Conservation (phyloP, 2,888 invertebrate species). For the Alcis repandata region DNA sequence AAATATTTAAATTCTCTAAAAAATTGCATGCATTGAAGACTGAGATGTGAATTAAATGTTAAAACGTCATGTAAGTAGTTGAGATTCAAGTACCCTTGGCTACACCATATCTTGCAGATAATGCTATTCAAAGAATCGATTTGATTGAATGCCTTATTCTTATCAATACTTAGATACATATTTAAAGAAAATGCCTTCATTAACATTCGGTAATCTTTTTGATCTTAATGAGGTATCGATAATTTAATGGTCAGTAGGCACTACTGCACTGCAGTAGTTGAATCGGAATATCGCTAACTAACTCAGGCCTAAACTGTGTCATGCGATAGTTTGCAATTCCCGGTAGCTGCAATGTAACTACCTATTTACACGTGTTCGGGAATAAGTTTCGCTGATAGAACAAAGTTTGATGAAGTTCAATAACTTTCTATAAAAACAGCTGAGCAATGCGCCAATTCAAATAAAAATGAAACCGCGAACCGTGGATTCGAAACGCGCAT, state of each 20-base stretch:
- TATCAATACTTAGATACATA: constrained; percentile 26
- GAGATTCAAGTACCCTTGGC: constrained; percentile 5
- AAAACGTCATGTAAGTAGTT: background rate
- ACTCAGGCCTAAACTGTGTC: constrained; percentile 18
- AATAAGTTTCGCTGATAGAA: constrained; percentile 14
- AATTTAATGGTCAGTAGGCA: constrained; percentile 11
- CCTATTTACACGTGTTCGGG: constrained; percentile 20
- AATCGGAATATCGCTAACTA: constrained; percentile 9
- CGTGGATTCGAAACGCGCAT: constrained; percentile 40
- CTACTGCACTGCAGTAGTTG: constrained; percentile 33
- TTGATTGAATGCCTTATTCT: constrained; percentile 25
- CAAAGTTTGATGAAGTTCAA: constrained; percentile 32
- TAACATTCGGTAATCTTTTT: constrained; percentile 25
- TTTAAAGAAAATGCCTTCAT: constrained; percentile 15
- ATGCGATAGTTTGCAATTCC: constrained; percentile 19
- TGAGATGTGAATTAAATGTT: background rate
- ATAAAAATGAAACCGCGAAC: constrained; percentile 41
- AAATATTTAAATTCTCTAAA: too few relatives aligned
- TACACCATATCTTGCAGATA: constrained; percentile 26
- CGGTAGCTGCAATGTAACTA: constrained; percentile 14
- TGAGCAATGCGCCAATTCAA: constrained; percentile 37
- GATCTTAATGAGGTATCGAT: constrained; percentile 30
- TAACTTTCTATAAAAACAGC: constrained; percentile 37
- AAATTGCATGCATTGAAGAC: too few relatives aligned
- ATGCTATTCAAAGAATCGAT: constrained; percentile 31